Evolutionary conservation across 92 coral and sea anemone genomes (phyloP), one percentile per base, ranked within the genome.

Genomic region (Phenganax subtilis): DNA sequence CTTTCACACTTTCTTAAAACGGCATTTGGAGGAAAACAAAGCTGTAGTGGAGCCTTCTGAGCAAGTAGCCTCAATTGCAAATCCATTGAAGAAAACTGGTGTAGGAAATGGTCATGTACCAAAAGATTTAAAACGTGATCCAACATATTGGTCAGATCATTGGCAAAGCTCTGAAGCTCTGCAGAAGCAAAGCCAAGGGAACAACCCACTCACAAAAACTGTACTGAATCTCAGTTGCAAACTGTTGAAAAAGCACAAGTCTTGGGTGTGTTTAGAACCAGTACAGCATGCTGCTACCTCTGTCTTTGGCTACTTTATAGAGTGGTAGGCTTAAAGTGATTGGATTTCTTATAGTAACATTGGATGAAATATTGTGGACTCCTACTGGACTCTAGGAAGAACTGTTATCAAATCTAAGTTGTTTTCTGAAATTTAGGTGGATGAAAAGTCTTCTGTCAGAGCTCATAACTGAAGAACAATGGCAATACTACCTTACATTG

Each of bases 181-280:
- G 47, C 47, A 37, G 47, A 12, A 12, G 10, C 37, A 64, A 64
- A n/a, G 37, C 37, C 70, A 64, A 28, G 70, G 8, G 70, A 15
- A 8, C 30, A 64, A 77, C 57, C 91, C 96, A 20, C 91, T 94
- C 71, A 73, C 97, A n/a, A 86, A 84, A 57, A 83, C 90, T 53
- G 89, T 90, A 11, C 80, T 92, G 56, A 71, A 82, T 58, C 84
- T 94, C 74, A 81, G 88, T 15, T 94, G 98, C 82, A 91, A 94
- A 80, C 84, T 94, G 11, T 89, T 94, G 37, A 71, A 89, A 65
- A 92, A 90, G 28, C 91, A 80, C 10, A 80, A 81, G 3, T 92
- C 98, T 3, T 94, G 98, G 98, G 85, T 91, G 27, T 85, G 92
- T 44, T 75, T 92, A 66, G 97, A 94, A 75, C 82, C 93, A 28